Evolutionary conservation across 2,113 vertebrate genomes (phyloP), one percentile per base, ranked within the genome.

Genomic region (Lathamus discolor): DNA sequence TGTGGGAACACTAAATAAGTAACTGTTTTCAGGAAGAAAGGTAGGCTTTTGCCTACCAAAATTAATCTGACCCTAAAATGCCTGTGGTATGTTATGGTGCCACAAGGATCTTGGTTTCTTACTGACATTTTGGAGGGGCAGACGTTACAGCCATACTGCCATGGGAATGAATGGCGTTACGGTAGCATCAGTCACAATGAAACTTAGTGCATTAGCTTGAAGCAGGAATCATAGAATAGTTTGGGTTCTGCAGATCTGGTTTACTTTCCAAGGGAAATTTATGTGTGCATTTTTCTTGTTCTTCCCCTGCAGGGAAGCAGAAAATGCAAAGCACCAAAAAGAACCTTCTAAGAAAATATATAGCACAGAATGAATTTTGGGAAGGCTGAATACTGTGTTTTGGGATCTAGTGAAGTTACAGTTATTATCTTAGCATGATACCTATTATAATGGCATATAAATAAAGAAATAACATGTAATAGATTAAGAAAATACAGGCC

Each of bases 101-200:
- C n/a, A 17, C 28, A 41, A 25, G 27, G 64, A 41, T 74, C 39
- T 69, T 7, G 3, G 7, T n/a, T 76, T 49, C 55, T 59, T 68
- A 9, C 20, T 44, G 64, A 28, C 8, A 5, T 72, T 18, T 86
- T 0, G 2, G 55, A 75, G n/a, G 7, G 67, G 18, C 44, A 61
- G 39, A 7, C 0, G 0, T 69, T 83, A 18, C 6, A 63, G 52
- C 59, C 0, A 0, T 48, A 17, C 11, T 52, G 27, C 68, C 9
- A 1, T 24, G 55, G 72, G 25, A 33, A 31, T 25, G 64, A 77
- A 16, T 1, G 23, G 11, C 28, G 3, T 39, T 48, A 46, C 27
- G 23, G 37, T 33, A 46, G 19, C 33, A 46, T 68, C 55, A 48
- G 41, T 22, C 55, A 5, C 37, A 28, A 2, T 4, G 24, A 44